Base-by-base conservation (phyloP, 2,113 vertebrate genomes). In the Phalacrocorax pelagicus region DNA sequence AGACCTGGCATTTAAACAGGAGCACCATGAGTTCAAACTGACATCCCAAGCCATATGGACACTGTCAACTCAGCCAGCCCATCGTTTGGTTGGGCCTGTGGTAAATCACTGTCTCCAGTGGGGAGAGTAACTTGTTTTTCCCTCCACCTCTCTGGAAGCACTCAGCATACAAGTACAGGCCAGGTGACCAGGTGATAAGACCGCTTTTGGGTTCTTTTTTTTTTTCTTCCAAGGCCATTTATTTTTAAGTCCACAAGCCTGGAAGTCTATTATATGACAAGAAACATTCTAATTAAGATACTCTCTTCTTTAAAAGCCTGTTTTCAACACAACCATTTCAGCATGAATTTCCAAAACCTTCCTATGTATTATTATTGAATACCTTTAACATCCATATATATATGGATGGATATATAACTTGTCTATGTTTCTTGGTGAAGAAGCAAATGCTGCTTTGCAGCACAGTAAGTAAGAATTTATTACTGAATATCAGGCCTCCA, bases 51-150 rank as follows among this genome's bases (percentile, higher is more conserved):
- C 5, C 5, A 3, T 1, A 54, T 57, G 30, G 52, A 74, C 30
- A 27, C 59, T 52, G 22, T 20, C 30, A 52, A 40, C 44, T 44
- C 44, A 69, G 38, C 12, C 42, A 66, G 19, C 2, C 14, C 32
- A 24, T 2, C 0, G 0, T 11, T n/a, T 71, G 2, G 1, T 24
- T 38, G 12, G 16, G 32, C 29, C 20, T 17, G 16, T 2, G 3
- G 18, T 13, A 66, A 77, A 70, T 57, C 16, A 55, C 21, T 16
- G 11, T 34, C 23, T 84, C 15, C 36, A 58, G 2, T 32, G 67
- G 26, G 19, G 6, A 67, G 84, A 57, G 6, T 2, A 15, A 20
- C 4, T 70, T 18, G 3, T 14, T 49, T 86, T 44, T 51, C 24
- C 4, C 16, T 69, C 15, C 14, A 19, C 3, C 15, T 62, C 46